These are phyloP conservation scores for Trachelus stipa DNA, from an alignment of 2,888 invertebrate genomes.

Conservation along the genomic window DNA sequence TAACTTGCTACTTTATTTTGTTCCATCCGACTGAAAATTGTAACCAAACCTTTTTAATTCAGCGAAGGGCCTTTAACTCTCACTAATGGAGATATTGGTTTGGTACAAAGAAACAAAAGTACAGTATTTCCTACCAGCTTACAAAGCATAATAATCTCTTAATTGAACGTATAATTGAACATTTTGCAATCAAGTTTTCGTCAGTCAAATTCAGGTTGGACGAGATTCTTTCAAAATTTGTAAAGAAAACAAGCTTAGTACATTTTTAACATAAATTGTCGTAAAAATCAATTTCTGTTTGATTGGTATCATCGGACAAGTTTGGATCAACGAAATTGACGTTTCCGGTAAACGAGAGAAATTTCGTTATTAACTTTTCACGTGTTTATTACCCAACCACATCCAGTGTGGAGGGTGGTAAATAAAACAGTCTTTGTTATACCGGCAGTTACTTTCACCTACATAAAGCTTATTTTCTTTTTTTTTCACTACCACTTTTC, in stretches of 20 bases:
- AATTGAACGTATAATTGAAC: no score
- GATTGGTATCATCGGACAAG: background rate
- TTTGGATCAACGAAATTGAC: background rate
- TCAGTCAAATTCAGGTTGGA: no score
- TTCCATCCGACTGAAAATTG: no score
- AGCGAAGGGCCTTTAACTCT: no score
- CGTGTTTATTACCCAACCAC: background rate
- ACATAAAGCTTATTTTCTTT: background rate
- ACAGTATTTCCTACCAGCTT: no score
- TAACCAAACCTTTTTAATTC: no score
- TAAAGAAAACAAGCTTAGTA: background rate
- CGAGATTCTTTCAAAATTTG: background rate
- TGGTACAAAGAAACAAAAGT: no score
- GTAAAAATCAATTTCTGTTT: background rate
- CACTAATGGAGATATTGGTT: no score
- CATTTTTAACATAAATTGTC: background rate
- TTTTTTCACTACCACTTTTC: background rate
- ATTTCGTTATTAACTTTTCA: background rate
- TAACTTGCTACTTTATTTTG: no score
- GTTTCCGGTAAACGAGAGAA: background rate
- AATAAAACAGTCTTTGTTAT: background rate
- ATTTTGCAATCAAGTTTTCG: no score
- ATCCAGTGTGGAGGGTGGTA: background rate
- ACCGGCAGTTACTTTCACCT: background rate
- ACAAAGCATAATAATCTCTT: no score